phyloP scores from a whole-genome alignment of 1,140 invertebrate genomes.

The Acromyrmex charruanus region DNA sequence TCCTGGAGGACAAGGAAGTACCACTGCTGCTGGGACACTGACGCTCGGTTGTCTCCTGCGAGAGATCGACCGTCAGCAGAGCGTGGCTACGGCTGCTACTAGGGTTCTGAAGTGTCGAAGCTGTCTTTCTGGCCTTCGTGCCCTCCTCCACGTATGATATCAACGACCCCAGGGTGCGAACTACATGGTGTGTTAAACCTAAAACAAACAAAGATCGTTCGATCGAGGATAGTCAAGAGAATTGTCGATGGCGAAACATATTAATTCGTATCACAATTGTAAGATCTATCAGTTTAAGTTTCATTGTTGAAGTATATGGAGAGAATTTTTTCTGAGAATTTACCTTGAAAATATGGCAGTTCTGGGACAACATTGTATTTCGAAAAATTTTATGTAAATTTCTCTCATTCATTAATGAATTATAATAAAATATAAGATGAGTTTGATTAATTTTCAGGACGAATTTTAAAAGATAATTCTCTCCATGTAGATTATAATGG shows the following conservation, averaged over 20 bases:
- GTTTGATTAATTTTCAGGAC: no score
- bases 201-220: neutral
- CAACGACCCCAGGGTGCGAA: constrained; percentile 78
- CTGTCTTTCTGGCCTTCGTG: constrained; percentile 80
- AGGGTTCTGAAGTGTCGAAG: constrained; percentile 80
- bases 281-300: neutral
- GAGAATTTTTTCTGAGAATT: no score
- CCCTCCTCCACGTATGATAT: constrained; percentile 82
- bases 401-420: no score
- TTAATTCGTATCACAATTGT: neutral
- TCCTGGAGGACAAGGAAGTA: constrained; percentile 21
- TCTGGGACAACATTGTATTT: no score
- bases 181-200: constrained; percentile 80
- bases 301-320: neutral
- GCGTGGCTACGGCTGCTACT: constrained; percentile 81
- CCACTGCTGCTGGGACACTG: neutral
- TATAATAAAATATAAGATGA: no score
- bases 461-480: no score
- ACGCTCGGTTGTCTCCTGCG: constrained; percentile 56
- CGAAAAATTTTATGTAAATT: no score
- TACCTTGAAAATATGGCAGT: no score
- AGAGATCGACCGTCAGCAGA: constrained; percentile 79
- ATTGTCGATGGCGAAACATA: neutral
- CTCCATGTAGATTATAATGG: neutral
- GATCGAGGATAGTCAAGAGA: neutral